Base-by-base conservation (phyloP, 2,888 invertebrate genomes). In the Gibbula magus region DNA sequence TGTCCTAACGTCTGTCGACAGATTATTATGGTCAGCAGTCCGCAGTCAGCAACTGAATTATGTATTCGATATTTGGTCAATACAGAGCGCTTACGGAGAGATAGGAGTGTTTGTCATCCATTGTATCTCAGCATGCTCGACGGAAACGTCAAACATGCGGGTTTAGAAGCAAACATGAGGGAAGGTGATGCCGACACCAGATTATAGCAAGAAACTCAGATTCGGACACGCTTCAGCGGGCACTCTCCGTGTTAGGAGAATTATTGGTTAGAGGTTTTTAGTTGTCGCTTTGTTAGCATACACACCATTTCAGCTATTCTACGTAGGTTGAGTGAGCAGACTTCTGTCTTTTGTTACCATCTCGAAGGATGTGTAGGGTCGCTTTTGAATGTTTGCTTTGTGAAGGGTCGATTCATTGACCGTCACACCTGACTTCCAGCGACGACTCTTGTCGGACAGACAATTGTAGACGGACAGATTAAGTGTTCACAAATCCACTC, bases 241-340 rank as follows among this genome's bases (percentile, higher is more conserved):
- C 35, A 10, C 70, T 39, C 32, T 35, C 70, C 20, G n/a, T 35
- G 70, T 39, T 25, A 20, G 29, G n/a, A 70, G 70, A 70, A 70
- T 32, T 70, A 35, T 32, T 70, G 35, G 70, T 70, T 70, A 8
- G 70, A 20, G 32, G 70, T 16, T 70, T 32, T 70, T 39, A 22
- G 39, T 70, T n/a, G 70, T 70, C 35, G 70, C 70, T 70, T 70
- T 70, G 70, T 70, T 70, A 25, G 32, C n/a, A 39, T 20, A 70
- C 70, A 32, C 70, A 70, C 16, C 39, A 70, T 35, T 29, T 20
- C 35, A 35, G 35, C 29, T 61, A 18, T 32, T 61, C 61, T 61
- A 16, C 13, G 45, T 45, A 35, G 70, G 70, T 39, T 70, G 70
- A 35, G 32, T 32, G 70, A 32, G 20, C 70, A 70, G 18, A 39